phyloP scores from a whole-genome alignment of 2,113 vertebrate species.

The Spheniscus mendiculus region DNA sequence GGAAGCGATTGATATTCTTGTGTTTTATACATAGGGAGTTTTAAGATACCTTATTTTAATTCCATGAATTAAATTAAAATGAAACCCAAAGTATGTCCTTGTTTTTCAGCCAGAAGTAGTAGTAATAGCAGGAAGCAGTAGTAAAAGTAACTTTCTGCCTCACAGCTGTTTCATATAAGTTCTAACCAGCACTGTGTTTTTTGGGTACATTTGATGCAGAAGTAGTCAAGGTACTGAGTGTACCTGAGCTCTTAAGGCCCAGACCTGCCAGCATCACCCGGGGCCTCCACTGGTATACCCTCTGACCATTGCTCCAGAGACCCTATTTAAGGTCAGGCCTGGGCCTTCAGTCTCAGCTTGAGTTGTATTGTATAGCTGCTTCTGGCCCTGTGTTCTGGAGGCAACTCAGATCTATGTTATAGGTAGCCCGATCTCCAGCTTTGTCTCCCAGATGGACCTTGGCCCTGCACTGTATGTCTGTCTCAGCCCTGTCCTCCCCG shows the following conservation, averaged over 20 bases:
- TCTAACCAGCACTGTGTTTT: background rate
- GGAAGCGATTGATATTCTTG: background rate
- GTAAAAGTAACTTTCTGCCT: background rate
- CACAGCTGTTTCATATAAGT: background rate
- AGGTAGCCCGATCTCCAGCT: background rate
- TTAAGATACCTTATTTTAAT: background rate
- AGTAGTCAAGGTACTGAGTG: background rate
- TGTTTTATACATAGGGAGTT: background rate
- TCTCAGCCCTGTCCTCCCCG: background rate
- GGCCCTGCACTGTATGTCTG: background rate
- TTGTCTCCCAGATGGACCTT: background rate
- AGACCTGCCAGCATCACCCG: background rate
- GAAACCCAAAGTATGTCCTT: background rate
- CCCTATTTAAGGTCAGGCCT: background rate
- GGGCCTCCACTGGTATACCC: accelerated
- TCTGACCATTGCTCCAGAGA: background rate
- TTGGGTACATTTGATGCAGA: background rate
- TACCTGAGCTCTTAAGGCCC: background rate
- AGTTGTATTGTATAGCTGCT: background rate
- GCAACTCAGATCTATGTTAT: background rate
- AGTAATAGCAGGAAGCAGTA: background rate
- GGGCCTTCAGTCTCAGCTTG: background rate
- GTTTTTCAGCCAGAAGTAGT: background rate
- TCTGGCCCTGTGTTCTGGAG: background rate
- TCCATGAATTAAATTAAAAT: background rate